Evolutionary conservation across 2,888 invertebrate species (phyloP), one percentile per base, ranked within the genome.

Genomic region (Cenopis cana): DNA sequence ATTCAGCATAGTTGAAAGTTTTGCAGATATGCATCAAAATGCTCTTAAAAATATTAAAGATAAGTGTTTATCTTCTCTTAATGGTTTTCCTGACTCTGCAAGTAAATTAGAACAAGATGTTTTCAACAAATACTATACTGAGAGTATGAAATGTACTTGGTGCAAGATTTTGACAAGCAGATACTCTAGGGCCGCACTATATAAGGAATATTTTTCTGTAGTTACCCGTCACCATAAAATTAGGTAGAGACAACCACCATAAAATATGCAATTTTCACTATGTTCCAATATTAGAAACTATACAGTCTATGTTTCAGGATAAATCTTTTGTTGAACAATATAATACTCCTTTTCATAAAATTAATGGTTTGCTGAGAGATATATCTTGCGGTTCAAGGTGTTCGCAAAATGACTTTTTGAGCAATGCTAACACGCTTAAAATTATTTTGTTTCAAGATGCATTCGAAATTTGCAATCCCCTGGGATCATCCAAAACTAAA

Each of bases 291-390:
- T 17, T 49, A 49, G 17, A 49, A 14, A 49, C 49, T 17, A 49
- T 49, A n/a, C 14, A 49, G 49, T 14, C 49, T 49, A n/a, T 14
- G 49, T 49, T 49, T 49, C 14, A 14, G 12, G 49, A 49, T 49
- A 49, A 49, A 17, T n/a, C 49, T n/a, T 49, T 49, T 49, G n/a
- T 49, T n/a, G 49, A 49, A 49, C 49, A 49, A 49, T 49, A n/a
- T 49, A 14, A 49, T n/a, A n/a, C 1, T 49, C 49, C 49, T n/a
- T 8, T 5, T n/a, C 14, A 49, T 49, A 49, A 49, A 49, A 17
- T 49, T n/a, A 17, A 49, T 49, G 49, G 17, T 14, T 14, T 49
- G 6, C 17, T 49, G 17, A 49, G 17, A 8, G 49, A 49, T 49
- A 49, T 49, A 17, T 11, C 49, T n/a, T 49, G 49, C 12, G 49